Percentiles rank a stretch among this genome's conserved stretches.
These are phyloP conservation scores for Drosophila emarginata DNA, from an alignment of 2,888 invertebrate genomes.

Conservation along the genomic window DNA sequence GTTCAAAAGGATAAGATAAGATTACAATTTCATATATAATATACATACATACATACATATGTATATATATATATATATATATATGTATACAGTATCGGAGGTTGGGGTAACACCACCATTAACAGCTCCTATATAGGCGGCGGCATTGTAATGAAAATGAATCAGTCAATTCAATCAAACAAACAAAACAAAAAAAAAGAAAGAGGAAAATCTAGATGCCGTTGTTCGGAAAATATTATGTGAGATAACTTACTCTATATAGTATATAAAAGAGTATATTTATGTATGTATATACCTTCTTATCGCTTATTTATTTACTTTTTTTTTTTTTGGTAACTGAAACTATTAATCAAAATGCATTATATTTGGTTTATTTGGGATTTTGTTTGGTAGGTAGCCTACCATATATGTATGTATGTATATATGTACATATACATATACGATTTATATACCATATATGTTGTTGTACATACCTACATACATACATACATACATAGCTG, in stretches of 20 bases:
- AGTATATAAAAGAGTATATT: neutral
- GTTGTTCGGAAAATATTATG: neutral
- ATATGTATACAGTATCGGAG: neutral
- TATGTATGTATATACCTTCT: neutral
- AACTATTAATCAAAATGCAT: constrained; percentile 63
- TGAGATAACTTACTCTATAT: neutral
- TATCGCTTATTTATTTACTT: constrained; percentile 42
- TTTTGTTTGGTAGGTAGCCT: constrained; percentile 16
- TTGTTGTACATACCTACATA: too few relatives aligned
- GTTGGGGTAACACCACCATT: neutral
- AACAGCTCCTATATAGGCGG: constrained; percentile 1
- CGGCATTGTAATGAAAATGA: constrained; percentile 3
- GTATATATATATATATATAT: neutral
- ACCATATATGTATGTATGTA: too few relatives aligned
- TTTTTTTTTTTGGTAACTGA: constrained; percentile 39
- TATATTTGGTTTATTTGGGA: constrained; percentile 43
- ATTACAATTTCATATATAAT: constrained; percentile 30
- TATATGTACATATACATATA: too few relatives aligned
- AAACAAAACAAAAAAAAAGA: neutral
- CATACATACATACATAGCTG: neutral
- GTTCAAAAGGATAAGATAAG: constrained; percentile 67
- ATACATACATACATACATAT: neutral
- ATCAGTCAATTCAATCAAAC: neutral
- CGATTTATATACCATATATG: neutral
- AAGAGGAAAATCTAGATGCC: constrained; percentile 1